Evolutionary conservation across 2,888 invertebrate genomes (phyloP).

Genomic region (Papilio demoleus): DNA sequence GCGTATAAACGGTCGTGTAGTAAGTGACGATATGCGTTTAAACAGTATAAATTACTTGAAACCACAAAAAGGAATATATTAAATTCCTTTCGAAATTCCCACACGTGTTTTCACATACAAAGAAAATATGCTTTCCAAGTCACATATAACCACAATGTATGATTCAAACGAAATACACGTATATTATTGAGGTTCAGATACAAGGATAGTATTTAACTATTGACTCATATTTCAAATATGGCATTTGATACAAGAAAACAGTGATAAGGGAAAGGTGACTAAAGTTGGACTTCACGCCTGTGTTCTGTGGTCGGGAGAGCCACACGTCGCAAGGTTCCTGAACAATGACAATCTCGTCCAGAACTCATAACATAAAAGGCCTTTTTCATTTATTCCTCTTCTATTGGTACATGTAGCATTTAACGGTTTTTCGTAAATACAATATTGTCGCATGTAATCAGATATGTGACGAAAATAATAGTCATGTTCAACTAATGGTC

Average conservation of each 20-base stretch:
- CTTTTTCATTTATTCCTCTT: no score
- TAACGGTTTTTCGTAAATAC: not conserved
- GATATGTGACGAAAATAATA: slow-evolving; percentile 18
- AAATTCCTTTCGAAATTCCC: not conserved
- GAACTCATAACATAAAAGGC: no score
- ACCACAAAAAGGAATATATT: slow-evolving; percentile 1
- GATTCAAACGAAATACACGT: not conserved
- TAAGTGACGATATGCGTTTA: no score
- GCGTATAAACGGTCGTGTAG: no score
- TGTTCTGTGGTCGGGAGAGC: no score
- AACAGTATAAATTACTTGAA: not conserved
- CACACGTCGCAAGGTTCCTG: no score
- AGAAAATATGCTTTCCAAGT: slow-evolving; percentile 18
- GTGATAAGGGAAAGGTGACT: no score
- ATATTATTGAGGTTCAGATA: not conserved
- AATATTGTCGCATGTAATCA: slow-evolving; percentile 6
- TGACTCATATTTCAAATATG: not conserved
- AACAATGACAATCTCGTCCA: no score
- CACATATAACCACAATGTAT: slow-evolving; percentile 9
- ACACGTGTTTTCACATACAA: slow-evolving; percentile 4
- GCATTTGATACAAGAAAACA: not conserved
- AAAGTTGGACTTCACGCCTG: no score
- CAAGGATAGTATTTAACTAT: not conserved
- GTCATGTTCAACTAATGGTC: slow-evolving; percentile 14
- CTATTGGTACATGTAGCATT: no score